Conservation (phyloP, 2,797 vertebrate genomes). For the Spea hammondii region DNA sequence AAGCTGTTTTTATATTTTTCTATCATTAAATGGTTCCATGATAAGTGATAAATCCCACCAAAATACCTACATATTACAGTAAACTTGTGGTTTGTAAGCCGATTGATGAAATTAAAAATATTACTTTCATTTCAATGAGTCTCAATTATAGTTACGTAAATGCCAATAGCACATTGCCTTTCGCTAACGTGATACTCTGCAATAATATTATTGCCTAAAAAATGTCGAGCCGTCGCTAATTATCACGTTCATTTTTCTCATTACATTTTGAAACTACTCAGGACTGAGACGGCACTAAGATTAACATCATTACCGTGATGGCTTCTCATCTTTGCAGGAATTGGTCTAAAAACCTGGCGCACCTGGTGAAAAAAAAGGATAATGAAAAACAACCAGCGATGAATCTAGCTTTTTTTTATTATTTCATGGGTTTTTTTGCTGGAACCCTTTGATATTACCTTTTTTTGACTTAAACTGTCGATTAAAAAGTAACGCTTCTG, state of each 20-base stretch:
- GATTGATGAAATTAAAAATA: constrained; percentile 8
- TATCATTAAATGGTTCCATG: constrained; percentile 5
- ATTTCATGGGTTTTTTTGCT: background rate
- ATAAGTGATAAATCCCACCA: constrained; percentile 15
- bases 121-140: constrained; percentile 26
- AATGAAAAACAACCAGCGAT: too few species aligned
- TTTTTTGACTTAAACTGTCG: constrained; percentile 1
- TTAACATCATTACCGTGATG: background rate
- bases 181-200: constrained; percentile 16
- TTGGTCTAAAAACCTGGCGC: background rate
- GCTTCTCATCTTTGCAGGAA: background rate
- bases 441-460: constrained; percentile 24
- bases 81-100: constrained; percentile 9
- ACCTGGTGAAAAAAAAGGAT: background rate
- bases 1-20: constrained; percentile 23
- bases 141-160: constrained; percentile 23
- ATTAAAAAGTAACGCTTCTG: constrained; percentile 14
- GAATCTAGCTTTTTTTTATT: background rate
- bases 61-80: constrained; percentile 31
- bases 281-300: background rate
- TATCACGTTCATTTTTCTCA: constrained; percentile 18
- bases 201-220: constrained; percentile 43
- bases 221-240: constrained; percentile 22
- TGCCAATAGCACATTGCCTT: constrained; percentile 15
- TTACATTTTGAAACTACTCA: constrained; percentile 1